These are phyloP conservation scores for Colaptes auratus DNA, from an alignment of 2,113 vertebrate species.

Conservation along the genomic window DNA sequence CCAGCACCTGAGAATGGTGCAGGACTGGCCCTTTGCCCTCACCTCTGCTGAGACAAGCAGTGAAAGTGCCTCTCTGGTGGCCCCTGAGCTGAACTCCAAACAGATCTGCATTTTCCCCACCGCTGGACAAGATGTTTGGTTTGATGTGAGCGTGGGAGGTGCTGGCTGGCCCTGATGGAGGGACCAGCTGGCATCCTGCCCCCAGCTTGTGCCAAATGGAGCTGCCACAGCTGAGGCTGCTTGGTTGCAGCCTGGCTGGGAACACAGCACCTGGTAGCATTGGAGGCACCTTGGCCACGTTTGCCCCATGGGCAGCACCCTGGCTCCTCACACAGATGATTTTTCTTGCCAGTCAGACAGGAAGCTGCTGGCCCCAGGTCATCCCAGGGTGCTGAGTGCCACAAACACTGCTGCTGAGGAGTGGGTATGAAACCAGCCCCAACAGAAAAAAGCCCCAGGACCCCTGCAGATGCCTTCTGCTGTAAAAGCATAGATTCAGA, in stretches of 20 bases:
- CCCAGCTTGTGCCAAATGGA: not conserved
- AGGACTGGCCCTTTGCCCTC: not conserved
- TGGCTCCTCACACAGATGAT: rapidly evolving
- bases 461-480: not conserved
- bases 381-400: not conserved
- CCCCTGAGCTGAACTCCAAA: not conserved
- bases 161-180: not conserved
- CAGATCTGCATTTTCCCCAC: not conserved
- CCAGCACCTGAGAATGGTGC: not conserved
- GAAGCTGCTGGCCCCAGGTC: not conserved
- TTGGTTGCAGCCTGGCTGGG: not conserved
- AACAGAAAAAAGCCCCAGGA: not conserved
- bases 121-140: too few relatives aligned
- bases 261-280: rapidly evolving
- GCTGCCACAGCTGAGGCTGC: not conserved
- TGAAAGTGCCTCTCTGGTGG: rapidly evolving
- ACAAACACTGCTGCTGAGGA: not conserved
- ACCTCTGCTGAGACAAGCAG: rapidly evolving
- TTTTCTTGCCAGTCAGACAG: not conserved
- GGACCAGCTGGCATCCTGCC: not conserved
- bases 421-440: not conserved
- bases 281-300: not conserved
- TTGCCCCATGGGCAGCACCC: rapidly evolving
- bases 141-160: rapidly evolving
- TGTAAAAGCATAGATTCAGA: not conserved